Evolutionary conservation across 1,140 invertebrate species (phyloP).

Genomic region (Heterodera carotae): DNA sequence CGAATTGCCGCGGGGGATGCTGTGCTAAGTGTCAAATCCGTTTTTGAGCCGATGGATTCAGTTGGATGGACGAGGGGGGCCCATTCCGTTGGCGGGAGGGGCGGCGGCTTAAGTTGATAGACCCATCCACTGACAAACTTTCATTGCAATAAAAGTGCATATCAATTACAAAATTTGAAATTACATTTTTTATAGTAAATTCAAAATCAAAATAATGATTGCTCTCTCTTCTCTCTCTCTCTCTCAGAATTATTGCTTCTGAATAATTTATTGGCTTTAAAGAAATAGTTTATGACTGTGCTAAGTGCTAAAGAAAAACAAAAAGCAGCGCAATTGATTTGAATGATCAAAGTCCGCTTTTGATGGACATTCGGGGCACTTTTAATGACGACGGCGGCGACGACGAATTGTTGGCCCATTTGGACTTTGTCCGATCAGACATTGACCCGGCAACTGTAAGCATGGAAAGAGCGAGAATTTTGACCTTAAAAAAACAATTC

Average conservation of each 20-base stretch:
- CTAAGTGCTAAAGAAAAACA: too few relatives aligned
- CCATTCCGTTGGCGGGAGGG: too few relatives aligned
- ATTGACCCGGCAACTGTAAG: slow-evolving; percentile 12
- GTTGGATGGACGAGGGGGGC: neutral
- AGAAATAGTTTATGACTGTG: too few relatives aligned
- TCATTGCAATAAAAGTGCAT: neutral
- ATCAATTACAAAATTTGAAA: neutral
- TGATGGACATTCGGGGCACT: neutral
- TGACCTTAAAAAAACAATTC: slow-evolving; percentile 14
- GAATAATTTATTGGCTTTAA: too few relatives aligned
- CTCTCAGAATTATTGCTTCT: too few relatives aligned
- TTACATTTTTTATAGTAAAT: too few relatives aligned
- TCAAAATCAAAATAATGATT: too few relatives aligned
- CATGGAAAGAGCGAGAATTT: neutral
- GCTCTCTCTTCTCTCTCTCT: too few relatives aligned
- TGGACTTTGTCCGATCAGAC: slow-evolving; percentile 23
- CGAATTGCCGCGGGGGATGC: neutral
- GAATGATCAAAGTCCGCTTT: too few relatives aligned
- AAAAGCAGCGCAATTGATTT: too few relatives aligned
- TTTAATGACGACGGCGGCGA: neutral
- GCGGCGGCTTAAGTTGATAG: neutral
- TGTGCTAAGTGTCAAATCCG: neutral
- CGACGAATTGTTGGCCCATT: neutral
- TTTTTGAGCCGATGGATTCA: neutral
- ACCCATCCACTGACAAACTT: neutral